Conservation (phyloP, 2,113 vertebrate species). For the Oxyruncus cristatus region DNA sequence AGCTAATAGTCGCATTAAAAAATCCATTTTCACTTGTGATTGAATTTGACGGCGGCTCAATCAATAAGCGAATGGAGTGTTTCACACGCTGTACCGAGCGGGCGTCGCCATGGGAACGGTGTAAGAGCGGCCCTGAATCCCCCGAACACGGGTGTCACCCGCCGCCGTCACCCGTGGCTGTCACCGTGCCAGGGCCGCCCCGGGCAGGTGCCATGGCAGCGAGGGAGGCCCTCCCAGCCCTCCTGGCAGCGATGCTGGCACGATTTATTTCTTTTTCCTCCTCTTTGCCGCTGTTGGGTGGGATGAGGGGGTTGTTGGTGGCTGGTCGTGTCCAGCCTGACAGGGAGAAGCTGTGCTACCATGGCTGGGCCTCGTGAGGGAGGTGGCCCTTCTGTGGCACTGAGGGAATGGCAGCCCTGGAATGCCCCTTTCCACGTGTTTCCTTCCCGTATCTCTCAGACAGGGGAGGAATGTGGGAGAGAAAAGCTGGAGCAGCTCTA, state of each 20-base stretch:
- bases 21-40: slow-evolving; percentile 80
- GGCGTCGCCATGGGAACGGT: slow-evolving; percentile 52
- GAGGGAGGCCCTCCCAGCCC: accelerated
- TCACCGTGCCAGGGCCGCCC: neutral
- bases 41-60: slow-evolving; percentile 76
- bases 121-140: neutral
- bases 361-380: accelerated
- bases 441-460: accelerated
- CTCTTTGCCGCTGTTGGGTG: accelerated
- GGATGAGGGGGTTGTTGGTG: accelerated
- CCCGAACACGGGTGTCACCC: neutral
- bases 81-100: neutral
- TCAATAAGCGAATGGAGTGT: slow-evolving; percentile 67
- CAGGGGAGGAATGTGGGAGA: neutral
- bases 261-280: accelerated
- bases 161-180: neutral
- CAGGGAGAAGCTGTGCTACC: accelerated
- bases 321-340: accelerated
- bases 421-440: accelerated
- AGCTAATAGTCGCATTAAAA: slow-evolving; percentile 82
- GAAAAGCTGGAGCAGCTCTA: accelerated
- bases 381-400: neutral
- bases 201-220: accelerated
- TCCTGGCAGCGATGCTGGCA: accelerated
- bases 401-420: neutral